Base-by-base conservation (phyloP, 2,113 vertebrate species). In the Telmatochromis sp. region DNA sequence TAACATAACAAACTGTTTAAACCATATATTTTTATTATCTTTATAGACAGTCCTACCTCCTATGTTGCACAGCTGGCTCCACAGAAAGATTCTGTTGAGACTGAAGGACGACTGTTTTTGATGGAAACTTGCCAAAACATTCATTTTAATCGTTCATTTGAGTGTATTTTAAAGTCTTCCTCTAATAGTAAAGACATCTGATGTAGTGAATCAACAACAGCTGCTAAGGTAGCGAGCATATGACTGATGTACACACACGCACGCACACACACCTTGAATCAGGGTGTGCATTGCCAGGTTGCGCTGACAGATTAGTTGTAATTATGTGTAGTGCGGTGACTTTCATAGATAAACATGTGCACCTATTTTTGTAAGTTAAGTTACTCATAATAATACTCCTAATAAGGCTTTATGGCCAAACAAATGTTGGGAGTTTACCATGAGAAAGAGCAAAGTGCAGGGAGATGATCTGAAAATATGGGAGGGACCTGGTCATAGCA, bases 1-100 rank as follows among this genome's bases (percentile, higher is more conserved):
- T 63, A 63, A 63, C 58, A 63, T 11, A 63, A 60, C 14, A 15
- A 14, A 70, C 7, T 6, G 8, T 73, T 0, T 0, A 45, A 47
- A 28, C 2, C 3, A 26, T 17, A 28, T 28, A 28, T 28, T 47
- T 70, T 47, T 26, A 13, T 40, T 7, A 15, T 26, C 40, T 73
- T 73, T 7, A 28, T 47, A 75, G 42, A 75, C 23, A 47, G 40
- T 0, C 23, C 9, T 47, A 1, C 42, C 4, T 26, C 42, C 23
- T 28, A 11, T 47, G 23, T 11, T 26, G 23, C 23, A 47, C 40
- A 28, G 70, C 70, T 28, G 42, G 13, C 70, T 47, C 14, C 2
- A 75, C 14, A 28, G 23, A 47, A 17, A 75, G 21, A 47, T 73
- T 45, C 12, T 35, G 35, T 45, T 15, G 42, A 28, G 40, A 17